phyloP scores from a whole-genome alignment of 2,888 invertebrate species.

The Gryllus longicercus region DNA sequence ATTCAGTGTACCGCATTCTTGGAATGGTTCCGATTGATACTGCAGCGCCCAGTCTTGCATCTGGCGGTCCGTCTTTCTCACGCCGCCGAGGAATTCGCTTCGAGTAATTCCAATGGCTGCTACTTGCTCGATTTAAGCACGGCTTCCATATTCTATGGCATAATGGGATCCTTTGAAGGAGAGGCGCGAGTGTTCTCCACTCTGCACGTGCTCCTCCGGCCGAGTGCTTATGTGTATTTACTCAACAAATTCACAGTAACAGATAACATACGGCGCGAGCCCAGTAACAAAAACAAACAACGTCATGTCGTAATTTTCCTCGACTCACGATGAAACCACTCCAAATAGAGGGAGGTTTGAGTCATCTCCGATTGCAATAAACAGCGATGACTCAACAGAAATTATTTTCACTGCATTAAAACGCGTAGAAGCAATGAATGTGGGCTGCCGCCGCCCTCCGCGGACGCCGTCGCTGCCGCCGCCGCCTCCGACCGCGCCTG shows the following conservation, averaged over 20 bases:
- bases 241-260: conserved; percentile 2
- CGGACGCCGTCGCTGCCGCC: too few species aligned
- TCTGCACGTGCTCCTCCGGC: not conserved
- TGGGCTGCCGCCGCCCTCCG: not conserved
- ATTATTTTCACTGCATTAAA: conserved; percentile 10
- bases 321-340: not conserved
- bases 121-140: conserved; percentile 3
- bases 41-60: too few species aligned
- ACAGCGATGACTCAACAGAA: conserved; percentile 8
- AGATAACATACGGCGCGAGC: conserved; percentile 1
- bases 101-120: too few species aligned
- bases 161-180: not conserved
- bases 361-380: conserved; percentile 1
- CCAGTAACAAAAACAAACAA: conserved; percentile 6
- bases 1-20: too few species aligned
- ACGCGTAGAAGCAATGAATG: not conserved
- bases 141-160: not conserved
- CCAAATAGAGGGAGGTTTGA: not conserved
- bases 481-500: too few species aligned
- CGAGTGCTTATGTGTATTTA: conserved; percentile 5
- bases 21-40: too few species aligned
- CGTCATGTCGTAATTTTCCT: conserved; percentile 11
- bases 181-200: not conserved
- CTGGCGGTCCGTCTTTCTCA: too few species aligned
- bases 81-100: too few species aligned